Evolutionary conservation across 1,140 invertebrate species (phyloP).

Genomic region (Apis cerana): DNA sequence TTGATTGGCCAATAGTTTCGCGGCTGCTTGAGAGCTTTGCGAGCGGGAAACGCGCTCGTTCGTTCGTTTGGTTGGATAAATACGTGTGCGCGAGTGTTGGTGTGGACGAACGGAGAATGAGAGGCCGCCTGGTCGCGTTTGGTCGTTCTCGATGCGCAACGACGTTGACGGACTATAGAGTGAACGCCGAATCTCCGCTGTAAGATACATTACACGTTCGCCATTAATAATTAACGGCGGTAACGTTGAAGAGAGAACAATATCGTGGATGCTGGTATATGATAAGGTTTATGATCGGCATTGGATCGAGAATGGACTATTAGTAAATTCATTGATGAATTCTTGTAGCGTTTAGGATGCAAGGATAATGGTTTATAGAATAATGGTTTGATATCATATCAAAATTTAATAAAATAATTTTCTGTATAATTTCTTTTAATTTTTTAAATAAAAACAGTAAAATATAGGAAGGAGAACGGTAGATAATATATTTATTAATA

Average conservation of each 20-base stretch:
- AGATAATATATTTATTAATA: too few relatives aligned
- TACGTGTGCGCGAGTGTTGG: neutral
- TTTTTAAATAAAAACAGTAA: too few relatives aligned
- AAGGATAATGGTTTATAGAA: too few relatives aligned
- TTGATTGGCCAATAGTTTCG: constrained; percentile 58
- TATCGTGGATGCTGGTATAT: neutral
- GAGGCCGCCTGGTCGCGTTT: neutral
- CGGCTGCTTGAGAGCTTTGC: constrained; percentile 30
- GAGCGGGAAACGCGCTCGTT: constrained; percentile 39
- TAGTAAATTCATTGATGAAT: neutral
- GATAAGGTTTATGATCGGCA: neutral
- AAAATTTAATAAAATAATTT: too few relatives aligned
- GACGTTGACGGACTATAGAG: constrained; percentile 11
- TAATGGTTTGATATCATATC: too few relatives aligned
- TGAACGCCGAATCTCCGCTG: constrained; percentile 49
- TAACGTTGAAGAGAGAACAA: constrained; percentile 18
- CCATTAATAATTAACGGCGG: constrained; percentile 52
- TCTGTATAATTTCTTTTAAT: too few relatives aligned
- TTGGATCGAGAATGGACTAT: too few relatives aligned
- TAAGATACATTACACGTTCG: constrained; percentile 54
- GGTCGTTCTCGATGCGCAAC: constrained; percentile 12
- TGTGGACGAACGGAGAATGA: constrained; percentile 17
- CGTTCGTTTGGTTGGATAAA: constrained; percentile 8
- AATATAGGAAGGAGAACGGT: too few relatives aligned
- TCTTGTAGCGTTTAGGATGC: neutral